These are phyloP conservation scores for Polyodon spathula DNA, from an alignment of 2,113 vertebrate genomes.

Conservation along the genomic window DNA sequence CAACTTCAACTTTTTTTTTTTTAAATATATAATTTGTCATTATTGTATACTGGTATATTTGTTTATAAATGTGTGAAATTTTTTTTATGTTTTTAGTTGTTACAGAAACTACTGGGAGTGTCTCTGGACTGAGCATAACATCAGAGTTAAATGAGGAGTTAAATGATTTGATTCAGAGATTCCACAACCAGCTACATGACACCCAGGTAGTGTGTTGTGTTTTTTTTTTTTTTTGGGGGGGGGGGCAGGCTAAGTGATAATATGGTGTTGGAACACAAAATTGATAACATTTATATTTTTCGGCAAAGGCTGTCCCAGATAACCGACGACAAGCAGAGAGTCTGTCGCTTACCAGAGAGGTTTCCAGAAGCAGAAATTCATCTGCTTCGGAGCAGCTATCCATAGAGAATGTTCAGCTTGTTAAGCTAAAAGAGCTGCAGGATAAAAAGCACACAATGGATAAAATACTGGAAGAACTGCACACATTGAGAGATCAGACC, in stretches of 20 bases:
- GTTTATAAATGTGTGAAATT: neutral
- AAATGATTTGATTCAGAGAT: conserved; percentile 92
- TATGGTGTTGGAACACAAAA: neutral
- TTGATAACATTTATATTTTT: conserved; percentile 1
- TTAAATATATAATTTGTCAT: too few species aligned
- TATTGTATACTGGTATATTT: too few species aligned
- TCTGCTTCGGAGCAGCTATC: conserved; percentile 55
- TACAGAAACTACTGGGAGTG: conserved; percentile 85
- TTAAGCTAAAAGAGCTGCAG: conserved; percentile 83
- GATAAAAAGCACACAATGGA: conserved; percentile 98
- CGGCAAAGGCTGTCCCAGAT: conserved; percentile 79
- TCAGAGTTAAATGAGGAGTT: conserved; percentile 95
- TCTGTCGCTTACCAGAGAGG: conserved; percentile 85
- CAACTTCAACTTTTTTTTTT: too few species aligned
- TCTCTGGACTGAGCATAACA: conserved; percentile 91
- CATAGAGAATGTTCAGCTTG: conserved; percentile 72
- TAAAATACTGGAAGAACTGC: conserved; percentile 85
- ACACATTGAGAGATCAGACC: conserved; percentile 85
- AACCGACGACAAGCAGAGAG: conserved; percentile 93
- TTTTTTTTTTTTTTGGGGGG: neutral
- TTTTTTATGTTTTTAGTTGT: conserved; percentile 55
- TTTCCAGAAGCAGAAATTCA: conserved; percentile 70
- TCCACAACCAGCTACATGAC: conserved; percentile 94
- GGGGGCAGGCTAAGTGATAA: neutral
- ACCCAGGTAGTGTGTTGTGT: conserved; percentile 66